A percentile compares a stretch with the other conserved stretches of the same genome.
phyloP scores from a whole-genome alignment of 2,113 vertebrate genomes.

The Lepus timidus region DNA sequence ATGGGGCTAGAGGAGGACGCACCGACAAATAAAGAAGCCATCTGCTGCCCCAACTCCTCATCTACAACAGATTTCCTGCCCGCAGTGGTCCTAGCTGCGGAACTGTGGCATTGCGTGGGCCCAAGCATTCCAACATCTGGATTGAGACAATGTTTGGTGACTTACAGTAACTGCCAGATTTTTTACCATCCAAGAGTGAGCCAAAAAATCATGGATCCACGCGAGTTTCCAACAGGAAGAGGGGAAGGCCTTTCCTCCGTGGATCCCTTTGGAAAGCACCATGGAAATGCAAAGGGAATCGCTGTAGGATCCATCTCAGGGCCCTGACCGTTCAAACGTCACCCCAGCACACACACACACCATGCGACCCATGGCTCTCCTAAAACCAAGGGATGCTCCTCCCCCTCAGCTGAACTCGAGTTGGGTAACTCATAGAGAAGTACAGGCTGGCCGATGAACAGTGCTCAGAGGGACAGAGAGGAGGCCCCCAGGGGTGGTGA shows the following conservation, averaged over 20 bases:
- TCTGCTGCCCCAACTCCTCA: neutral
- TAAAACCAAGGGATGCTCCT: neutral
- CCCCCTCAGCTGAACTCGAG: neutral
- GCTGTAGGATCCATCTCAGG: neutral
- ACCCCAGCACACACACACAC: neutral
- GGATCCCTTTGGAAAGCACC: neutral
- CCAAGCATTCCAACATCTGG: neutral
- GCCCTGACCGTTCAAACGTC: neutral
- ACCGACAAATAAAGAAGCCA: neutral
- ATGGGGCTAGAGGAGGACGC: neutral
- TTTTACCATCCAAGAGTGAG: neutral
- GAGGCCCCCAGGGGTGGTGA: neutral
- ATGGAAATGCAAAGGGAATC: constrained; percentile 20
- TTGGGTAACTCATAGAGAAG: neutral
- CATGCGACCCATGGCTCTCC: neutral
- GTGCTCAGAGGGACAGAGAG: neutral
- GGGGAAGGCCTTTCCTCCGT: neutral
- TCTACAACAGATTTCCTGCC: neutral
- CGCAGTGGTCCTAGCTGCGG: neutral
- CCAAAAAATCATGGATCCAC: neutral
- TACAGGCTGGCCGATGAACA: neutral
- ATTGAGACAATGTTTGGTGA: neutral
- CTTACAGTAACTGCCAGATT: neutral
- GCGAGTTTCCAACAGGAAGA: neutral
- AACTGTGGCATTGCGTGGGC: neutral